A percentile compares a stretch with the other conserved stretches of the same genome.
Conservation (phyloP, 2,888 invertebrate genomes). For the Lamellibrachia columna region DNA sequence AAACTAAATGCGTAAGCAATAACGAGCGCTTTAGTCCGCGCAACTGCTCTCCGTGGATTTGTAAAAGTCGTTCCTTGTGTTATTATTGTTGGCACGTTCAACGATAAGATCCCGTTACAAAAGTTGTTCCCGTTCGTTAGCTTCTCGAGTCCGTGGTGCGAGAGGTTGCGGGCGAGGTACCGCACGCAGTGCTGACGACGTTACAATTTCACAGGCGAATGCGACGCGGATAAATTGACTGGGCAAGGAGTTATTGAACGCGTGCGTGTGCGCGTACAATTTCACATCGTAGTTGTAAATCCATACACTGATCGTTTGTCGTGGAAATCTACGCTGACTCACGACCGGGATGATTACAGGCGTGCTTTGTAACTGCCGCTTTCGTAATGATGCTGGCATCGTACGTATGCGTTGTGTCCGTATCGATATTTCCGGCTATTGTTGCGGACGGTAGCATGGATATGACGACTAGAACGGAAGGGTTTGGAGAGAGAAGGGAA, state of each 20-base stretch:
- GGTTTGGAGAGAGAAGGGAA: neutral
- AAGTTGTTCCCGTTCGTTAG: neutral
- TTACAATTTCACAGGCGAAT: neutral
- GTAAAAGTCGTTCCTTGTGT: neutral
- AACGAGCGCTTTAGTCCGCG: neutral
- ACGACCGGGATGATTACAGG: neutral
- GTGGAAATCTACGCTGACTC: neutral
- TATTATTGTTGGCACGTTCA: neutral
- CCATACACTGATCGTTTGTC: conserved; percentile 1
- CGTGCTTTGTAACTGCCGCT: neutral
- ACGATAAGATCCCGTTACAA: neutral
- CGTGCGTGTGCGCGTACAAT: neutral
- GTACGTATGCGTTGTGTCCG: neutral
- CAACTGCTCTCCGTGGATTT: neutral
- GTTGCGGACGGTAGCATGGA: neutral
- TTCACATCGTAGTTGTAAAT: conserved; percentile 10
- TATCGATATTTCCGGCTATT: neutral
- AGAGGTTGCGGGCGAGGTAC: neutral
- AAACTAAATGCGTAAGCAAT: neutral
- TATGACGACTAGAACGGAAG: neutral
- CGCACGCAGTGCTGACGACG: neutral
- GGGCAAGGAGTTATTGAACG: neutral
- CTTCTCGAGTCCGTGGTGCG: neutral
- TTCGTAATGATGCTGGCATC: neutral
- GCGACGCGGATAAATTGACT: neutral